Evolutionary conservation across 2,113 vertebrate species (phyloP), one percentile per base, ranked within the genome.

Genomic region (Riparia riparia): DNA sequence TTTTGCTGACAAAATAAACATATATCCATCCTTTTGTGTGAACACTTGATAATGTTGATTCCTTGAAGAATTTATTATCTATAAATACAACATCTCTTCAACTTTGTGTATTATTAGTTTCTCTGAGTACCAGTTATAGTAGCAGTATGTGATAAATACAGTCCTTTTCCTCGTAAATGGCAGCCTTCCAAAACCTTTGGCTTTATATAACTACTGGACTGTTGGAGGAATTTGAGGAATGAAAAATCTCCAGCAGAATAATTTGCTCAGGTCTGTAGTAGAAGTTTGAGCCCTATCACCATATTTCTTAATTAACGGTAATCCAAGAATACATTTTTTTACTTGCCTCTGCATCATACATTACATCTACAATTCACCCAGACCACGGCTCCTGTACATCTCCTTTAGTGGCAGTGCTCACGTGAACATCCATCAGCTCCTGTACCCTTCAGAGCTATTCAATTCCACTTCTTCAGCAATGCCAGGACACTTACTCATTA

Each of bases 151-250:
- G 83, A 69, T 78, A 93, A 6, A 68, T 70, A 44, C 60, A 68
- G 86, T 79, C 86, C 72, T 90, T 87, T 64, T 51, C 44, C 65
- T 84, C 64, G 22, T 16, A 32, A 81, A 77, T 64, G 89, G 89
- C 91, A 84, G 80, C 57, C 41, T 91, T 89, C 83, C 93, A 92
- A 71, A 82, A 89, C 16, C 26, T 81, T 56, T 57, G 81, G 49
- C 65, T 95, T 84, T 89, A 66, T 95, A 82, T 92, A 94, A 86
- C 56, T 58, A 22, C 15, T 66, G n/a, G 32, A 86, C 51, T n/a
- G 60, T 37, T 82, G 64, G 44, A 89, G 69, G 91, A 89, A 95
- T 92, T 10, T 10, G 16, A 6, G 14, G 51, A 84, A 96, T 53
- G 56, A 92, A 86, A 93, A 64, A 37, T 37, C 68, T 74, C 44